These are phyloP conservation scores for Diuraphis noxia DNA, from an alignment of 1,140 invertebrate genomes.

Conservation along the genomic window DNA sequence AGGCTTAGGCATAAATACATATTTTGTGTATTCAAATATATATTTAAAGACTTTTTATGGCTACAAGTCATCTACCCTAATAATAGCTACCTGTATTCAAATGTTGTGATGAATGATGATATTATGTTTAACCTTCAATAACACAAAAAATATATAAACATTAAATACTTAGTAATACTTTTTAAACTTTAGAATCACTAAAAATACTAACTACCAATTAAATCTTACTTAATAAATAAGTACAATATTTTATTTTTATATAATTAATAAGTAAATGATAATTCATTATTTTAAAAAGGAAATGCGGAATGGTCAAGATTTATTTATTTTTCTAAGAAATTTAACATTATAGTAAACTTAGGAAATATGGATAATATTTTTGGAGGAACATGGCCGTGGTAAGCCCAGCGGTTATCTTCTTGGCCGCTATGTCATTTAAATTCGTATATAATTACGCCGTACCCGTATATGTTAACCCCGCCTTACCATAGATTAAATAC, in stretches of 20 bases:
- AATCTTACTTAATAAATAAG: background rate
- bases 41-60: too few species aligned
- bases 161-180: background rate
- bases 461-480: background rate
- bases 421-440: background rate
- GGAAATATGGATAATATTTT: background rate
- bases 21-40: too few species aligned
- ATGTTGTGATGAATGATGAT: background rate
- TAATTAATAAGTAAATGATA: background rate
- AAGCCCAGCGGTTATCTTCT: background rate
- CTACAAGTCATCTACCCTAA: too few species aligned
- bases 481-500: too few species aligned
- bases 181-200: background rate
- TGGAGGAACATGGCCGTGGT: background rate
- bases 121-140: background rate
- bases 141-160: background rate
- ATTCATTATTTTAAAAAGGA: background rate
- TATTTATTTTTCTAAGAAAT: background rate
- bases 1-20: too few species aligned
- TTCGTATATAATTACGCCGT: background rate
- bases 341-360: background rate
- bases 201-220: background rate
- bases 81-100: background rate
- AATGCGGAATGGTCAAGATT: too few species aligned
- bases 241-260: background rate